Evolutionary conservation across 2,797 vertebrate species (phyloP).

Genomic region (Choloepus didactylus): DNA sequence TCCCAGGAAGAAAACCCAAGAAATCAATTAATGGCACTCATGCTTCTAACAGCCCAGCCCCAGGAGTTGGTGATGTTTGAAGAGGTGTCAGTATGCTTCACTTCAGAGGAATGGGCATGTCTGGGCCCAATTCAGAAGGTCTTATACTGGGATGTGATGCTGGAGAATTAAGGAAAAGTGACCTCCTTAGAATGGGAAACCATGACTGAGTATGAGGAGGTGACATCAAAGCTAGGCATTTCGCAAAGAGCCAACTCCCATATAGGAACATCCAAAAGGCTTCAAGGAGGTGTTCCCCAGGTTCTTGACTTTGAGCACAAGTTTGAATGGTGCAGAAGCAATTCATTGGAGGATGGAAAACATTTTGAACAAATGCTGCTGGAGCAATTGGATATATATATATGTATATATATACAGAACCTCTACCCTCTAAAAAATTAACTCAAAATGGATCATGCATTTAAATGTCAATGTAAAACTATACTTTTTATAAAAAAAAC

Average conservation of each 20-base stretch:
- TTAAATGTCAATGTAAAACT: too few relatives aligned
- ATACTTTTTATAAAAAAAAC: too few relatives aligned
- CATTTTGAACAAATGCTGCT: too few relatives aligned
- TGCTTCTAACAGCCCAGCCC: constrained; percentile 80
- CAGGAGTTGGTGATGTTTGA: constrained; percentile 84
- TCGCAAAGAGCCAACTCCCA: constrained; percentile 66
- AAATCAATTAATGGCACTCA: constrained; percentile 79
- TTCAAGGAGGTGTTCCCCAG: neutral
- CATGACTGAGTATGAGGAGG: constrained; percentile 75
- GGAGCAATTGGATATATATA: too few relatives aligned
- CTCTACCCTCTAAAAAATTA: too few relatives aligned
- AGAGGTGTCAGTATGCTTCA: constrained; percentile 84
- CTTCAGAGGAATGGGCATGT: constrained; percentile 83
- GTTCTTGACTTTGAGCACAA: constrained; percentile 37
- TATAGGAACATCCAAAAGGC: constrained; percentile 67
- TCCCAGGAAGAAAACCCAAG: constrained; percentile 82
- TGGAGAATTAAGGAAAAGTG: constrained; percentile 83
- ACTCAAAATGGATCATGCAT: too few relatives aligned
- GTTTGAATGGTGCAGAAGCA: constrained; percentile 5
- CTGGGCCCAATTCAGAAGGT: constrained; percentile 79
- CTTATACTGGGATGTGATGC: constrained; percentile 84
- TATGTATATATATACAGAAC: too few relatives aligned
- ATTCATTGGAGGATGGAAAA: too few relatives aligned
- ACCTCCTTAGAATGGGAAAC: constrained; percentile 81
- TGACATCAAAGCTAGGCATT: constrained; percentile 43